Percentiles rank a stretch among this genome's conserved stretches.
These are phyloP conservation scores for Gastrophysa polygoni DNA, from an alignment of 2,888 invertebrate species.

Conservation along the genomic window DNA sequence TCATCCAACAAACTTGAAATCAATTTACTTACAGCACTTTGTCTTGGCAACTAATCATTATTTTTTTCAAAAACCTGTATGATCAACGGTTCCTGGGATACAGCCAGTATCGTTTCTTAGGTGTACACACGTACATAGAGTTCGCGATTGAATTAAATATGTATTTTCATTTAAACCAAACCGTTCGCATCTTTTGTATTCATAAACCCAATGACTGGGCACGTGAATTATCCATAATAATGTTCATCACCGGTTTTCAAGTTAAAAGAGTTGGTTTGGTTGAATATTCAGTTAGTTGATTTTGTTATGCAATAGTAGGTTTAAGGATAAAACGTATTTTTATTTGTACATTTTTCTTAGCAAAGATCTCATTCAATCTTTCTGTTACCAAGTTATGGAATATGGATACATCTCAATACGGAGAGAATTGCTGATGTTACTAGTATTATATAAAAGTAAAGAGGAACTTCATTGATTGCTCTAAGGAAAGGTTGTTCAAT, in stretches of 20 bases:
- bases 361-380: slow-evolving; percentile 10
- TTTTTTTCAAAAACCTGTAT: too few species aligned
- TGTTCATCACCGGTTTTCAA: slow-evolving; percentile 35
- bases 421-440: background rate
- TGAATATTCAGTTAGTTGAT: background rate
- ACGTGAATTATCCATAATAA: slow-evolving; percentile 2
- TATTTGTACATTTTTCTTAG: background rate
- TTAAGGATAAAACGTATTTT: slow-evolving; percentile 3
- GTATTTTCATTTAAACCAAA: too few species aligned
- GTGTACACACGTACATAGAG: too few species aligned
- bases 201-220: background rate
- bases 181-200: too few species aligned
- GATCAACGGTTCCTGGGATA: too few species aligned
- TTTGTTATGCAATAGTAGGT: slow-evolving; percentile 3
- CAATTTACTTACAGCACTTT: too few species aligned
- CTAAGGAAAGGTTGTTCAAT: background rate
- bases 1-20: too few species aligned
- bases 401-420: background rate
- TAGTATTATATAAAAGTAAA: too few species aligned
- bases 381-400: background rate
- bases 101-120: too few species aligned
- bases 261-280: slow-evolving; percentile 27
- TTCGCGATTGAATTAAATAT: too few species aligned
- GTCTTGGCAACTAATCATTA: too few species aligned
- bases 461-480: background rate